Evolutionary conservation across 1,140 invertebrate genomes (phyloP), one percentile per base, ranked within the genome.

Genomic region (Triops cancriformis): DNA sequence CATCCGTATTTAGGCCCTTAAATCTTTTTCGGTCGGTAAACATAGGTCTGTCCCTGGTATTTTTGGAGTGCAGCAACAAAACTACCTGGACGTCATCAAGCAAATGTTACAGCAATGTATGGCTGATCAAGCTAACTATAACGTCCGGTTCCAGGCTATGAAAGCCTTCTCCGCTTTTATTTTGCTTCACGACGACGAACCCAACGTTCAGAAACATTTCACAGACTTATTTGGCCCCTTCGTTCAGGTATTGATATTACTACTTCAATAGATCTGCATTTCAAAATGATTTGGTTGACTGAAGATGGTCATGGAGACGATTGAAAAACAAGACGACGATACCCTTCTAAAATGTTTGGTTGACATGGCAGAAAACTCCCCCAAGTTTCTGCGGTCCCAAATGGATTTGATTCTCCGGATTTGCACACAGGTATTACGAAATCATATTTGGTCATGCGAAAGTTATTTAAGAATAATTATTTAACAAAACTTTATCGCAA

Each of bases 61-160:
- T 41, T 99, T 99, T 89, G 97, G 97, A 28, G 97, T 96, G 83
- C 93, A 97, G 83, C 95, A 98, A 85, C 87, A 89, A 76, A 91
- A 94, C 82, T 96, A 98, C 84, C 85, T 98, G 42, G 90, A 95
- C 83, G 88, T 97, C 6, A 99, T 99, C 79, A 97, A 97, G 83
- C 92, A 96, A 84, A 98, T 98, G 95, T 86, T 98, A 76, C 87
- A 90, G 42, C 90, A 94, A 79, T 92, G 92, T 73, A 86, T 98
- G 45, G 87, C 90, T 80, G 90, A 93, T 78, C 85, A 87, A 23
- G 85, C 89, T 79, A 88, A 90, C 81, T 80, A 79, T 51, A 79
- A 80, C 23, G 90, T 94, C 2, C 87, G 91, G 78, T 90, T 93
- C 75, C 92, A 94, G 86, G 93, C 93, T 18, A 92, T 93, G 9